phyloP scores from a whole-genome alignment of 1,140 invertebrate species.

The Nephotettix cincticeps region DNA sequence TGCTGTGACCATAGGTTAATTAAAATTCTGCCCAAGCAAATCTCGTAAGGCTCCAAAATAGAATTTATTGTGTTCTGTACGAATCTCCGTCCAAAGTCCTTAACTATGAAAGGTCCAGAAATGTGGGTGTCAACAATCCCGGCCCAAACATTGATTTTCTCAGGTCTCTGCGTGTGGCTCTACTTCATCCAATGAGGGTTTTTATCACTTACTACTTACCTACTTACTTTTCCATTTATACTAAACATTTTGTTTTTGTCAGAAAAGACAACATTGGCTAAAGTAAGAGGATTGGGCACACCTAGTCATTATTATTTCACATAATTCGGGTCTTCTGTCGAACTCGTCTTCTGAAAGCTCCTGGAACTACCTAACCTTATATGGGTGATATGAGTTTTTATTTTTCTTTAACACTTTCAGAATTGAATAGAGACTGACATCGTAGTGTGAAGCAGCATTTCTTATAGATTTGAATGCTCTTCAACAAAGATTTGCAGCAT shows the following conservation, averaged over 20 bases:
- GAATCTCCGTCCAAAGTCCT: neutral
- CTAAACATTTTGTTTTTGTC: too few relatives aligned
- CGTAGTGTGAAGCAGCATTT: neutral
- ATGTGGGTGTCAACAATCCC: neutral
- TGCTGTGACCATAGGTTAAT: too few relatives aligned
- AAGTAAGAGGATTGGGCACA: neutral
- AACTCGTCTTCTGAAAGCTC: neutral
- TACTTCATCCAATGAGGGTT: neutral
- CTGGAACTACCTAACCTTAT: neutral
- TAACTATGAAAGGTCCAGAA: neutral
- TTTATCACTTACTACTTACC: neutral
- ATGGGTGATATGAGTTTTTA: neutral
- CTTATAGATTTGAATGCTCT: neutral
- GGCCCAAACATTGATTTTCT: neutral
- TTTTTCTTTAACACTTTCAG: too few relatives aligned
- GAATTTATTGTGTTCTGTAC: too few relatives aligned
- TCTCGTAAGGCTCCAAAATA: too few relatives aligned
- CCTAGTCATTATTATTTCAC: neutral
- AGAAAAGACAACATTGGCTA: too few relatives aligned
- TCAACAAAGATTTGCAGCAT: neutral
- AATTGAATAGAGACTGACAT: neutral
- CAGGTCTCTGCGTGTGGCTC: neutral
- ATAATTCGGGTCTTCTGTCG: neutral
- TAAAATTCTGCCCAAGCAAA: too few relatives aligned
- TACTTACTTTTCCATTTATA: neutral